A percentile compares a stretch with the other conserved stretches of the same genome.
These are phyloP conservation scores for Cryptophagus acutangulus DNA, from an alignment of 2,888 invertebrate species.

Conservation along the genomic window DNA sequence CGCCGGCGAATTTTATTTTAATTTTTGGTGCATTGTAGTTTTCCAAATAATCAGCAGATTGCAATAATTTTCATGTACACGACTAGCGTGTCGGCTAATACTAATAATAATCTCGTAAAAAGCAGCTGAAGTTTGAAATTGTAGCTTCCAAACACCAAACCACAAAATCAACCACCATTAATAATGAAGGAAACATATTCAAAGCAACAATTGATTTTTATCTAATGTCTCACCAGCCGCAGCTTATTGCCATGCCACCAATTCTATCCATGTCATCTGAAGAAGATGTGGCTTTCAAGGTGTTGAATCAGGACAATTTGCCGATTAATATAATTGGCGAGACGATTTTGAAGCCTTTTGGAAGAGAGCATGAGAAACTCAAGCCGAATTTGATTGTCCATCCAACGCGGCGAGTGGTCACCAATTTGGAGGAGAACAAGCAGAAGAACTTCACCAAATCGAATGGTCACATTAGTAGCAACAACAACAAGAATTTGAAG, in stretches of 20 bases:
- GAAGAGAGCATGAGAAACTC: conserved; percentile 35
- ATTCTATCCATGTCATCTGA: conserved; percentile 35
- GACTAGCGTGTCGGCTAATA: conserved; percentile 1
- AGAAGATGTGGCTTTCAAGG: conserved; percentile 45
- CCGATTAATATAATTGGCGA: conserved; percentile 42
- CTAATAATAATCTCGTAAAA: no score
- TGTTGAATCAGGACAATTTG: conserved; percentile 46
- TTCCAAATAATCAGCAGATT: no score
- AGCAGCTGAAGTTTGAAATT: no score
- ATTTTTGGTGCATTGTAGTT: no score
- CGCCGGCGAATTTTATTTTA: no score
- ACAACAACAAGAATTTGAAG: conserved; percentile 36
- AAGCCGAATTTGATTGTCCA: conserved; percentile 56
- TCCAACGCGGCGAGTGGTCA: conserved; percentile 48
- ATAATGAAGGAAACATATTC: neutral
- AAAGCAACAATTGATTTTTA: neutral
- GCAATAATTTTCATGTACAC: no score
- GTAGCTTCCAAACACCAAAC: no score
- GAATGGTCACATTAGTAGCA: conserved; percentile 36
- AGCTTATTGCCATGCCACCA: conserved; percentile 27
- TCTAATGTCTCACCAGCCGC: neutral
- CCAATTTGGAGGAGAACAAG: conserved; percentile 39
- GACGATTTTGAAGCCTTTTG: conserved; percentile 44
- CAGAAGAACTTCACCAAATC: conserved; percentile 42
- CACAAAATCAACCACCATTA: no score